phyloP scores from a whole-genome alignment of 2,888 invertebrate genomes.

The Myathropa florea region DNA sequence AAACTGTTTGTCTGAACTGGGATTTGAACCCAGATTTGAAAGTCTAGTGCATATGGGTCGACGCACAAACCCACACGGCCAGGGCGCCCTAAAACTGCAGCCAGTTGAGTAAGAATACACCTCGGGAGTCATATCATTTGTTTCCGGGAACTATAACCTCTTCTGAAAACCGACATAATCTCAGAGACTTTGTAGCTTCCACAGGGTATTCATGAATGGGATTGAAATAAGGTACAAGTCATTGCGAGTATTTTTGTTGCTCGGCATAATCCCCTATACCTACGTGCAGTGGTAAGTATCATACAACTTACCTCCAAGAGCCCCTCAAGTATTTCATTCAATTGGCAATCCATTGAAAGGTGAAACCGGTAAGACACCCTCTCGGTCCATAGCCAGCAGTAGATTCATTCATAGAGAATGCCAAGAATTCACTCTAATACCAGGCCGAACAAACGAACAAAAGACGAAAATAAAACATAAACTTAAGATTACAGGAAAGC shows the following conservation, averaged over 20 bases:
- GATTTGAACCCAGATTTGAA: too few species aligned
- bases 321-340: background rate
- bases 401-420: background rate
- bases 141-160: too few species aligned
- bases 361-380: background rate
- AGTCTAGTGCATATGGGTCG: too few species aligned
- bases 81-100: too few species aligned
- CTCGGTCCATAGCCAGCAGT: background rate
- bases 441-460: background rate
- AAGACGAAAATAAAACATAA: constrained; percentile 57
- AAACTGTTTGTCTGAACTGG: too few species aligned
- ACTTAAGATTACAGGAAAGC: constrained; percentile 51
- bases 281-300: background rate
- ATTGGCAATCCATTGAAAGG: background rate
- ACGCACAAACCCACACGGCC: too few species aligned
- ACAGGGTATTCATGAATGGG: background rate
- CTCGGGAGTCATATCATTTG: too few species aligned
- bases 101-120: too few species aligned
- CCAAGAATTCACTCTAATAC: background rate
- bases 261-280: background rate
- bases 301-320: background rate
- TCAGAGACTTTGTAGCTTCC: background rate
- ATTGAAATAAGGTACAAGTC: background rate
- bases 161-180: background rate
- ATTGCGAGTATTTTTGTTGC: background rate